Evolutionary conservation across 2,797 vertebrate species (phyloP).

Genomic region (Petrocephalus schoutedeni): DNA sequence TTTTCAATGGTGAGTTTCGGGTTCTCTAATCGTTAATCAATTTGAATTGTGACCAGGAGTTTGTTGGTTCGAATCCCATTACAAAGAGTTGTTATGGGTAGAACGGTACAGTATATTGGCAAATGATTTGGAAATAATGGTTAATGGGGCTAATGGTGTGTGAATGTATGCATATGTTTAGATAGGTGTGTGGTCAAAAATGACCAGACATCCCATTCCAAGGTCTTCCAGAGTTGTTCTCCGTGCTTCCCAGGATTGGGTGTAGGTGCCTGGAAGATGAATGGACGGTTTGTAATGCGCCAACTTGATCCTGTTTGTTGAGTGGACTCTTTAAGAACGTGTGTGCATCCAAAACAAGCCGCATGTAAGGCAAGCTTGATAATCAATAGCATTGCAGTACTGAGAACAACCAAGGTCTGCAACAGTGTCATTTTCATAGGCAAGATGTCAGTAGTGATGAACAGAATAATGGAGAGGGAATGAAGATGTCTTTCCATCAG

Average conservation of each 20-base stretch:
- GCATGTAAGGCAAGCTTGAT: neutral
- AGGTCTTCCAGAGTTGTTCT: neutral
- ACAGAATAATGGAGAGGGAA: neutral
- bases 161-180: neutral
- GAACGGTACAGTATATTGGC: neutral
- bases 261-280: neutral
- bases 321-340: neutral
- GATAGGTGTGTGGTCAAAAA: neutral
- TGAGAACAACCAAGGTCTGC: neutral
- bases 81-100: neutral
- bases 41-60: neutral
- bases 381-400: neutral
- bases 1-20: neutral
- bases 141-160: neutral
- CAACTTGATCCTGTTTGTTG: neutral
- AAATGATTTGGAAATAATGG: neutral
- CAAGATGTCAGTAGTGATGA: neutral
- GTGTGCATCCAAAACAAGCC: neutral
- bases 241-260: neutral
- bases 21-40: neutral
- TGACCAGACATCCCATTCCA: neutral
- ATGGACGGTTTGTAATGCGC: neutral
- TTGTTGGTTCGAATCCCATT: neutral
- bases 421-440: neutral
- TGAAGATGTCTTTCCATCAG: neutral